Percentiles rank a stretch among this genome's conserved stretches.
phyloP scores from a whole-genome alignment of 1,140 invertebrate species.

The Drosophila ambigua region DNA sequence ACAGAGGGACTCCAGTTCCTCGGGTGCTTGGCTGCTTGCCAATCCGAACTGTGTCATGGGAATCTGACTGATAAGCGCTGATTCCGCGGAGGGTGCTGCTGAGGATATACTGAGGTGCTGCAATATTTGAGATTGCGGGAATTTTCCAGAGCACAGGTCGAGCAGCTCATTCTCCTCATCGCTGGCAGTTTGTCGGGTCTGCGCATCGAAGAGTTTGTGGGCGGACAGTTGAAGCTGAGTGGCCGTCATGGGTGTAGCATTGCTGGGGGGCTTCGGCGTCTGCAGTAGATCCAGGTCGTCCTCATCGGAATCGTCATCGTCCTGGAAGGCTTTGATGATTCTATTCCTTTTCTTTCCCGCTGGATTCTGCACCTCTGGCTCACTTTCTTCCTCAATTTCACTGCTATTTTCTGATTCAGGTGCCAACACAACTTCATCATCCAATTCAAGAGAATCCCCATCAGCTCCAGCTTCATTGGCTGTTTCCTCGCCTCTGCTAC shows the following conservation, averaged over 20 bases:
- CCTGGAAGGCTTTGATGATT: conserved; percentile 72
- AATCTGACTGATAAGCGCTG: conserved; percentile 70
- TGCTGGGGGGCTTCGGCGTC: conserved; percentile 78
- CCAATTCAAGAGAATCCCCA: conserved; percentile 60
- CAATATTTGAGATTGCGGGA: conserved; percentile 62
- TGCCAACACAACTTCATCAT: conserved; percentile 26
- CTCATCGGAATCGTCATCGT: conserved; percentile 71
- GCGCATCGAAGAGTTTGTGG: conserved; percentile 68
- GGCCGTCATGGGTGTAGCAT: conserved; percentile 45
- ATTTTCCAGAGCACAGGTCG: conserved; percentile 85
- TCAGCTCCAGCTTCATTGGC: conserved; percentile 19
- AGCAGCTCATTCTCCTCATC: conserved; percentile 85
- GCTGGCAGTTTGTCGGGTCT: conserved; percentile 66
- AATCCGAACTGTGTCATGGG: conserved; percentile 61
- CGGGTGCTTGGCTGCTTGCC: conserved; percentile 32
- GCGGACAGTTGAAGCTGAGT: conserved; percentile 51
- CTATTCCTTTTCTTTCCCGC: conserved; percentile 56
- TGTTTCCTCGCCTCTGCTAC: conserved; percentile 38
- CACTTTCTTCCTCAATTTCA: conserved; percentile 42
- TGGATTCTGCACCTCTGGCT: conserved; percentile 11
- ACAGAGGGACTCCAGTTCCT: conserved; percentile 59
- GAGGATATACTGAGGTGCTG: too few relatives aligned
- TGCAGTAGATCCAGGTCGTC: conserved; percentile 78
- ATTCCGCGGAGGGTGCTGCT: conserved; percentile 18
- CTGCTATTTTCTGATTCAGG: conserved; percentile 31